Percentiles rank a stretch among this genome's conserved stretches.
These are phyloP conservation scores for Coregonus ussuriensis DNA, from an alignment of 2,797 vertebrate species.

Conservation along the genomic window DNA sequence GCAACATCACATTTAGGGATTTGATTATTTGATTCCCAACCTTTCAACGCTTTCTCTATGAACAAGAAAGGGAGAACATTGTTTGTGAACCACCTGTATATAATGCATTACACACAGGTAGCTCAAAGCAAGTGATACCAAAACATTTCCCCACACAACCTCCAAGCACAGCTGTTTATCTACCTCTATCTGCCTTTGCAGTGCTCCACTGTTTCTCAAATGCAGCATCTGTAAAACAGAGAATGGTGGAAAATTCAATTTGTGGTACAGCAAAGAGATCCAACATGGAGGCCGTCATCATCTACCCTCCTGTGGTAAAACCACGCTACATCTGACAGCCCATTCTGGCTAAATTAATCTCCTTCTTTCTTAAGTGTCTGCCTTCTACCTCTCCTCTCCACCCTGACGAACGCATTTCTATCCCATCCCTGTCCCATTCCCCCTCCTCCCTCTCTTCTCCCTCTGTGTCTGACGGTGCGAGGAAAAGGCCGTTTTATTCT, in stretches of 20 bases:
- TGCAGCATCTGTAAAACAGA: slow-evolving; percentile 52
- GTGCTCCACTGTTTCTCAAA: slow-evolving; percentile 38
- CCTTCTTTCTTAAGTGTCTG: slow-evolving; percentile 53
- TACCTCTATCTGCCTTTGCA: slow-evolving; percentile 19
- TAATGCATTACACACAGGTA: background rate
- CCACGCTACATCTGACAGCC: slow-evolving; percentile 67
- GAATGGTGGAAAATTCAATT: slow-evolving; percentile 49
- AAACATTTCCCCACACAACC: background rate
- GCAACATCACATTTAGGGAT: too few species aligned
- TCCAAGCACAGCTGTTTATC: background rate
- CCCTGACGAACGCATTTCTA: slow-evolving; percentile 56
- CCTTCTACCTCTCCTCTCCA: slow-evolving; percentile 45
- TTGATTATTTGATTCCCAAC: too few species aligned
- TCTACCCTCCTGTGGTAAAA: slow-evolving; percentile 66
- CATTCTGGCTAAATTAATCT: slow-evolving; percentile 74
- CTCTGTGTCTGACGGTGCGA: slow-evolving; percentile 34
- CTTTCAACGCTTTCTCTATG: too few species aligned
- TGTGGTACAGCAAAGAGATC: slow-evolving; percentile 48
- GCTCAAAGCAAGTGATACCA: background rate
- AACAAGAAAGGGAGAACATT: background rate
- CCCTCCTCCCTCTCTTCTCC: slow-evolving; percentile 20
- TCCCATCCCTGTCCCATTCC: slow-evolving; percentile 38
- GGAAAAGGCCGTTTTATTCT: slow-evolving; percentile 44
- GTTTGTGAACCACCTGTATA: background rate
- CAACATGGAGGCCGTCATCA: slow-evolving; percentile 68